Base-by-base conservation (phyloP, 2,113 vertebrate genomes). In the Zootoca vivipara region DNA sequence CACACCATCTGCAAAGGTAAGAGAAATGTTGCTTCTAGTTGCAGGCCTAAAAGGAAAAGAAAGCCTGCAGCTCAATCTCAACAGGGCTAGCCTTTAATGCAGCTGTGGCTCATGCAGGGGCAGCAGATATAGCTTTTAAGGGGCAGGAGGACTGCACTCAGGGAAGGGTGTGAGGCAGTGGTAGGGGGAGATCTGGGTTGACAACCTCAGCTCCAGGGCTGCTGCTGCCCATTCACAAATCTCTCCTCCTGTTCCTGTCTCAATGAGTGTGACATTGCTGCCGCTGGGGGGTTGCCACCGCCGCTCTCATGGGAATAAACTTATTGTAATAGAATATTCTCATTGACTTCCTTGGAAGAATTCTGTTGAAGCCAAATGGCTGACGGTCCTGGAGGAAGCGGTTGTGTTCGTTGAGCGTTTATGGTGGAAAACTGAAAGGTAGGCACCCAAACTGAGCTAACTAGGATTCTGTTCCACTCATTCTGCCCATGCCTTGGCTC, bases 1-100 rank as follows among this genome's bases (percentile, higher is more conserved):
- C 96, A 90, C 1, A 58, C 91, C 3, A 1, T 95, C 95, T 99
- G 99, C 95, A 97, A 95, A 94, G 98, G 99, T 99, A 96, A 95
- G 94, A 5, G 7, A 0, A 13, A 0, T 58, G 79, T 64, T 5
- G 1, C 40, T 9, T 42, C 15, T 0, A 3, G 22, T 72, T 58
- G 9, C 73, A 9, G 20, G 15, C 1, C 2, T 15, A 8, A 22
- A 33, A 42, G 24, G 38, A 75, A 82, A 72, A 30, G 70, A 82
- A 72, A 8, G 0, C 35, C 83, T 86, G 18, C 12, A 58, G 8
- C 75, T 91, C 64, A 58, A 1, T 1, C 64, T 10, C 46, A 52
- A 52, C 46, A 52, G 46, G 46, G 0, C 46, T 52, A 52, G 46
- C 9, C 46, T 52, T 9, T 12, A 52, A 52, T 12, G 0, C 46